phyloP scores from a whole-genome alignment of 2,797 vertebrate genomes.

The Danionella dracula region DNA sequence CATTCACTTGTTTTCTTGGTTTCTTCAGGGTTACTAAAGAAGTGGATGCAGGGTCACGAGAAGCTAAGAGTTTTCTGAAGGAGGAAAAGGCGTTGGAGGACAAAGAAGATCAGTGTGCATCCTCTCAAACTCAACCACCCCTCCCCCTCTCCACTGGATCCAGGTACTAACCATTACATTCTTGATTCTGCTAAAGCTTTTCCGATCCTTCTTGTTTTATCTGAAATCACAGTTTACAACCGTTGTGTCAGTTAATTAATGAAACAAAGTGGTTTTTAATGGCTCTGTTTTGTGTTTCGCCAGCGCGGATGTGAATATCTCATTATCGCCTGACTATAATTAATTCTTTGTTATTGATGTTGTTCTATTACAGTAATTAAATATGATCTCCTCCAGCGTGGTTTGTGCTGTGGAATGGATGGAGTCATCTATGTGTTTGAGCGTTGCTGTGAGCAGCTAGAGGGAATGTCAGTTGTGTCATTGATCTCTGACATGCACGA shows the following conservation, averaged over 20 bases:
- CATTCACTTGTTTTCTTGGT: not conserved
- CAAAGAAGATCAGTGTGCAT: not conserved
- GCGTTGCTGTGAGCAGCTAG: constrained; percentile 6
- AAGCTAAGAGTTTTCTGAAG: constrained; percentile 82
- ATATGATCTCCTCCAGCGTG: constrained; percentile 10
- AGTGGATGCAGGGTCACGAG: constrained; percentile 81
- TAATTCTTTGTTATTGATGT: constrained; percentile 18
- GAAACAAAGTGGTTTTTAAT: constrained; percentile 17
- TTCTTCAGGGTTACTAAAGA: constrained; percentile 83
- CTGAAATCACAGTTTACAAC: not conserved
- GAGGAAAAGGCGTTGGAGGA: constrained; percentile 54
- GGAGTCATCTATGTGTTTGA: constrained; percentile 14
- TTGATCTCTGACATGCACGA: constrained; percentile 40
- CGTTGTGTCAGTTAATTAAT: constrained; percentile 7
- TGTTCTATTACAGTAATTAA: constrained; percentile 28
- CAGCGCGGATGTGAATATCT: not conserved
- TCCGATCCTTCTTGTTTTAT: not conserved
- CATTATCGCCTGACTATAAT: constrained; percentile 5
- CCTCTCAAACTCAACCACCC: constrained; percentile 6
- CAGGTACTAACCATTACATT: constrained; percentile 58
- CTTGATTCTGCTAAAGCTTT: not conserved
- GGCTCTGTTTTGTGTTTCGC: constrained; percentile 2
- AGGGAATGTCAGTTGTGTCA: constrained; percentile 15
- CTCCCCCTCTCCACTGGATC: constrained; percentile 51
- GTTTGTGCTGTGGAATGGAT: constrained; percentile 3